These are phyloP conservation scores for Acanthisitta chloris DNA, from an alignment of 2,113 vertebrate genomes.

Conservation along the genomic window DNA sequence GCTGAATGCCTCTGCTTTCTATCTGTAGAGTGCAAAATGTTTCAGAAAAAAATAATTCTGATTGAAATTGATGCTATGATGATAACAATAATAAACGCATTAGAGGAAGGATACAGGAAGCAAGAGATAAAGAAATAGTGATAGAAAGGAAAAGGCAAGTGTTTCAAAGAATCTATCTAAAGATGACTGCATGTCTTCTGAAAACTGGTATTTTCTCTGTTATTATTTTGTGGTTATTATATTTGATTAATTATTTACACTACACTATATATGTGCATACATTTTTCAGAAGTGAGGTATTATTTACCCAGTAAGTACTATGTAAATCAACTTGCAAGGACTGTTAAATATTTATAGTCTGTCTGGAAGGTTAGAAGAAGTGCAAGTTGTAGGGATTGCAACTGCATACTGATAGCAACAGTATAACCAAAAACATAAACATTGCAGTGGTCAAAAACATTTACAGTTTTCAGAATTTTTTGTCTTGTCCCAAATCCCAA, in stretches of 20 bases:
- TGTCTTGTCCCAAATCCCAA: neutral
- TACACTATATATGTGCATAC: neutral
- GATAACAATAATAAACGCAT: neutral
- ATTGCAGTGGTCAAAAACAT: neutral
- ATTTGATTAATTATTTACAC: slow-evolving; percentile 56
- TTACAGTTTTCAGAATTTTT: neutral
- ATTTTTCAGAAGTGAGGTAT: slow-evolving; percentile 46
- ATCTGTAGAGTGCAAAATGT: neutral
- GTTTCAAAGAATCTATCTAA: neutral
- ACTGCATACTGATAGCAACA: slow-evolving; percentile 13
- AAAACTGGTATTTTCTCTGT: neutral
- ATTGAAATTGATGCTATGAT: neutral
- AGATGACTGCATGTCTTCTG: neutral
- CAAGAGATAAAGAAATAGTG: neutral
- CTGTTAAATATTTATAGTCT: slow-evolving; percentile 63
- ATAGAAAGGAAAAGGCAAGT: neutral
- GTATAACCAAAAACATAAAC: neutral
- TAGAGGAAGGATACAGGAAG: neutral
- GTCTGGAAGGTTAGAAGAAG: slow-evolving; percentile 46
- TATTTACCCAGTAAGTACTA: slow-evolving; percentile 46
- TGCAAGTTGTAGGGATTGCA: slow-evolving; percentile 10
- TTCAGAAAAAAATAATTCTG: neutral
- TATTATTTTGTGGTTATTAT: slow-evolving; percentile 37
- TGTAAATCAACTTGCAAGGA: slow-evolving; percentile 56
- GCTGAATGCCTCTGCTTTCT: neutral